Evolutionary conservation across 2,888 invertebrate species (phyloP).

Genomic region (Rotaria socialis): DNA sequence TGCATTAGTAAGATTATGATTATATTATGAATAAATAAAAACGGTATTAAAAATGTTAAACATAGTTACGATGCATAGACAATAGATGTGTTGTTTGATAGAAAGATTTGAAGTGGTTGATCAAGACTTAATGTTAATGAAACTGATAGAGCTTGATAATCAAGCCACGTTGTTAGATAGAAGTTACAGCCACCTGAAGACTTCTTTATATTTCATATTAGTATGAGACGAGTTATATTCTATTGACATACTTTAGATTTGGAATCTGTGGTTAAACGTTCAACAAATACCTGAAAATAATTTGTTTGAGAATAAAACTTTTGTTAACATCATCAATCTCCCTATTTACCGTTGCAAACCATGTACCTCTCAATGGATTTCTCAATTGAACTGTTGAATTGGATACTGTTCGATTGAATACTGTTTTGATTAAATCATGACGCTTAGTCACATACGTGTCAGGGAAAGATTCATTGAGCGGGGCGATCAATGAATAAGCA

Average conservation of each 20-base stretch:
- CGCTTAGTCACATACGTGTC: background rate
- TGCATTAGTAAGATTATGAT: too few species aligned
- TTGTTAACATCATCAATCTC: background rate
- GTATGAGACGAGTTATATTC: background rate
- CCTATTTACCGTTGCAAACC: constrained; percentile 8
- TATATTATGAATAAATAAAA: too few species aligned
- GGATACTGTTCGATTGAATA: background rate
- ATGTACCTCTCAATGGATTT: constrained; percentile 1
- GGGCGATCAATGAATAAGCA: constrained; percentile 10
- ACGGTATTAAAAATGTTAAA: background rate
- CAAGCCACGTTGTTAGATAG: constrained; percentile 20
- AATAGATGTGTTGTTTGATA: background rate
- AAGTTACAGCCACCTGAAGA: background rate
- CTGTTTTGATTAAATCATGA: background rate
- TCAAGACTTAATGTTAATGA: background rate
- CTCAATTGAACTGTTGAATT: background rate
- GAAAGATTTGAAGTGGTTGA: background rate
- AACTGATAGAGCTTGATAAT: background rate
- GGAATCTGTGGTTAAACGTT: background rate
- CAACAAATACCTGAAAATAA: background rate
- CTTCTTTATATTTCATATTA: background rate
- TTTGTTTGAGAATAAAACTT: background rate
- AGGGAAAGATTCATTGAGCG: constrained; percentile 1
- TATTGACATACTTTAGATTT: background rate
- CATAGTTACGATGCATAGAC: background rate